Evolutionary conservation across 2,797 vertebrate species (phyloP), one percentile per base, ranked within the genome.

Genomic region (Pachyuromys duprasi): DNA sequence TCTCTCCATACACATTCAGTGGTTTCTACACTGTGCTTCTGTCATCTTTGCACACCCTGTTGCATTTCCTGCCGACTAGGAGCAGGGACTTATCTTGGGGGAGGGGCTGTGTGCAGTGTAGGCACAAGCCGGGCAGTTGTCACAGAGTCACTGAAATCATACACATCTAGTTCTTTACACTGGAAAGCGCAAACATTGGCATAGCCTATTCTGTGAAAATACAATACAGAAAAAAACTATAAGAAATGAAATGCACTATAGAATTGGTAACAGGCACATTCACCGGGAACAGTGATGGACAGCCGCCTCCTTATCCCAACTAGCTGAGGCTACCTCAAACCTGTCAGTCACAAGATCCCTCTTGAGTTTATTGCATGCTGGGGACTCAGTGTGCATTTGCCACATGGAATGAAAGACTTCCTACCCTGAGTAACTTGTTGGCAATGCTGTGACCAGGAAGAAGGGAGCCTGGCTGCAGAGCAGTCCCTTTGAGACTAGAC

Each of bases 221-320:
- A 15, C 24, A 28, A 72, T 36, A 74, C 0, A 89, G 39, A 57
- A 86, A 91, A 86, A 24, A 3, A 69, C 91, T 65, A 90, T 11
- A 53, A 94, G 93, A 93, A 80, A 55, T 4, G 6, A 1, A 26
- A 65, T 22, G 65, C 28, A 8, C 5, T 70, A 14, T 24, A 67
- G 67, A 78, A 62, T 2, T 53, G 45, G 28, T 2, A 28, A 36
- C 13, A 33, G 39, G 45, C 53, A 55, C 24, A n/a, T 42, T 8
- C 42, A 36, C 17, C 9, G 42, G n/a, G 42, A 49, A 13, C 3
- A 49, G 15, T 20, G 45, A 39, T 8, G 0, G 60, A 79, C 24
- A 72, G 45, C 28, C 14, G n/a, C 12, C 0, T 8, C n/a, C 0
- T 0, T 1, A 22, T 11, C 17, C 31, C 8, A 55, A 26, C 3